A percentile compares a stretch with the other conserved stretches of the same genome.
These are phyloP conservation scores for Agonopterix heracliana DNA, from an alignment of 2,888 invertebrate genomes.

Conservation along the genomic window DNA sequence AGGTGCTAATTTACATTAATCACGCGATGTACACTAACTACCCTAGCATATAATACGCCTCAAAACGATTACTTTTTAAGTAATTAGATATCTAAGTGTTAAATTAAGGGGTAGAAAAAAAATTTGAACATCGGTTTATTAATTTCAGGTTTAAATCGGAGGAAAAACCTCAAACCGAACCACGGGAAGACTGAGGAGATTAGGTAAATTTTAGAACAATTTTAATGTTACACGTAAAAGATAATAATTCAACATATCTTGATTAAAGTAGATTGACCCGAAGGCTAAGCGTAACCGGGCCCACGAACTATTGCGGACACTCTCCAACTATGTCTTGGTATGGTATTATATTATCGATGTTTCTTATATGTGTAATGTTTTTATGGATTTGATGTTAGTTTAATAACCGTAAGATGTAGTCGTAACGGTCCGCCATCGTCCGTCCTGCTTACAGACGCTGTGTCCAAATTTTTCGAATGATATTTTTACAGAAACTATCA, in stretches of 20 bases:
- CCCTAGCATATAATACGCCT: neutral
- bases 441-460: too few relatives aligned
- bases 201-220: slow-evolving; percentile 31
- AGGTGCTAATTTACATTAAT: neutral
- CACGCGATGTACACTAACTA: neutral
- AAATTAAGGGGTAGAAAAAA: slow-evolving; percentile 9
- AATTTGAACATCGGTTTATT: slow-evolving; percentile 46
- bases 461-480: too few relatives aligned
- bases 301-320: too few relatives aligned
- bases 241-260: neutral
- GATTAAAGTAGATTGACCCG: neutral
- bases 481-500: too few relatives aligned
- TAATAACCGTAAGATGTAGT: too few relatives aligned
- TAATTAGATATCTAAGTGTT: neutral
- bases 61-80: neutral
- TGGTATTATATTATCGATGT: too few relatives aligned
- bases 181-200: slow-evolving; percentile 46
- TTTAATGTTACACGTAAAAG: neutral
- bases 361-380: too few relatives aligned
- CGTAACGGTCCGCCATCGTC: too few relatives aligned
- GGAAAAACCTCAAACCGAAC: slow-evolving; percentile 39
- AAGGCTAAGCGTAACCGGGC: too few relatives aligned
- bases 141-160: slow-evolving; percentile 64
- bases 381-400: too few relatives aligned
- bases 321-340: too few relatives aligned